These are phyloP conservation scores for Drosophila emarginata DNA, from an alignment of 2,888 invertebrate genomes.

Conservation along the genomic window DNA sequence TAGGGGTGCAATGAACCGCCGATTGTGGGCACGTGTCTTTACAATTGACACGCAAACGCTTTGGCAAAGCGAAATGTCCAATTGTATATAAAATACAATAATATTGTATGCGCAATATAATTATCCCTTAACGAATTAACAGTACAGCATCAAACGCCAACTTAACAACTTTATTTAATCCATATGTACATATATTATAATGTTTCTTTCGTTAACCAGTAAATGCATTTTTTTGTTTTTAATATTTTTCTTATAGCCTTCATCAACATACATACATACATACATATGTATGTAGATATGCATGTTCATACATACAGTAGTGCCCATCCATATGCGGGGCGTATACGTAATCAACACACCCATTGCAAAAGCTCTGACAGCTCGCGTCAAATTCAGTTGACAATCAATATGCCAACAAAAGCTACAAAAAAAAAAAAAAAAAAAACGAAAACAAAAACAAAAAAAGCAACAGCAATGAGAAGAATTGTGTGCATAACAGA, in stretches of 20 bases:
- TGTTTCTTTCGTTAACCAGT: not conserved
- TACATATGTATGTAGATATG: too few relatives aligned
- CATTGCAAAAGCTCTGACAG: conserved; percentile 48
- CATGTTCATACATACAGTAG: not conserved
- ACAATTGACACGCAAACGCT: conserved; percentile 27
- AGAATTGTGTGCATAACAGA: conserved; percentile 32
- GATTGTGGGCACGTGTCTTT: conserved; percentile 39
- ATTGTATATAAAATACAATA: conserved; percentile 1
- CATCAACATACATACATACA: not conserved
- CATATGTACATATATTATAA: not conserved
- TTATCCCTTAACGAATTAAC: not conserved
- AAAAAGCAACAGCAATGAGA: conserved; percentile 26
- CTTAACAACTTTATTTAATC: not conserved
- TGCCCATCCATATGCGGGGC: conserved; percentile 30
- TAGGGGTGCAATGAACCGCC: conserved; percentile 33
- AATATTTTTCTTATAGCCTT: not conserved
- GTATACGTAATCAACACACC: conserved; percentile 61
- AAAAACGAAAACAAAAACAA: too few relatives aligned
- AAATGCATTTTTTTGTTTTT: not conserved
- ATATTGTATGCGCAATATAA: not conserved
- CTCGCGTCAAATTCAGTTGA: conserved; percentile 63
- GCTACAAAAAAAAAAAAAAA: conserved; percentile 16
- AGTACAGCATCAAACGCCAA: not conserved
- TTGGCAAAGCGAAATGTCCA: not conserved
- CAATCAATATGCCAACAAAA: conserved; percentile 49